Evolutionary conservation across 2,797 vertebrate species (phyloP), one percentile per base, ranked within the genome.

Genomic region (Chaetophractus vellerosus): DNA sequence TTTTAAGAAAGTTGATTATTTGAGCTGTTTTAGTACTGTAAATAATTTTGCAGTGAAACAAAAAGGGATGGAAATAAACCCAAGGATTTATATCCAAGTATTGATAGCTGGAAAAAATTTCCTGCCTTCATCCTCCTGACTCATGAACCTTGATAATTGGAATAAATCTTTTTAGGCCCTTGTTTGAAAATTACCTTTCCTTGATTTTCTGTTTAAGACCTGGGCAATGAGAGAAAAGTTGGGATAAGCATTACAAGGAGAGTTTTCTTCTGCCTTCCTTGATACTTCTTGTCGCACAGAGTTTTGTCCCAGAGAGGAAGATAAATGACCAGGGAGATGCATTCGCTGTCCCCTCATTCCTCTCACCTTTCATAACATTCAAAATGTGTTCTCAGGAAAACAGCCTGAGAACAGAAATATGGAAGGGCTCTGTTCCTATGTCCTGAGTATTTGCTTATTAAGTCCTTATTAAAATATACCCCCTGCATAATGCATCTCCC

Each of bases 1-100:
- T 86, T 96, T 96, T 90, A 86, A 97, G 88, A 93, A 96, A 97
- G 92, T 78, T 26, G 71, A 89, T 94, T 95, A 79, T 90, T 96
- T 86, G 82, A 92, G 91, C 90, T 85, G 9, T 61, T 88, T 79
- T 85, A 63, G 28, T 61, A 63, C 91, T 71, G 45, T 91, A 94
- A 95, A 96, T 96, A 95, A 74, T 85, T n/a, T 92, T 80, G 59
- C 66, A 88, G 84, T 55, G 90, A 93, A 87, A 88, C 61, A 95
- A 90, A 94, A 80, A 91, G 68, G 72, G 63, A 95, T 94, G 81
- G 88, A 95, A 66, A 63, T 95, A 80, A 87, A 90, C 45, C 12
- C 19, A 21, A 38, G 75, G 75, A 84, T 92, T 41, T 31, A 28
- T 85, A 31, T 89, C 68, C 59, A 88, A 85, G 61, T 81, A 45